Evolutionary conservation across 2,888 invertebrate species (phyloP).

Genomic region (Dastarcus helophoroides): DNA sequence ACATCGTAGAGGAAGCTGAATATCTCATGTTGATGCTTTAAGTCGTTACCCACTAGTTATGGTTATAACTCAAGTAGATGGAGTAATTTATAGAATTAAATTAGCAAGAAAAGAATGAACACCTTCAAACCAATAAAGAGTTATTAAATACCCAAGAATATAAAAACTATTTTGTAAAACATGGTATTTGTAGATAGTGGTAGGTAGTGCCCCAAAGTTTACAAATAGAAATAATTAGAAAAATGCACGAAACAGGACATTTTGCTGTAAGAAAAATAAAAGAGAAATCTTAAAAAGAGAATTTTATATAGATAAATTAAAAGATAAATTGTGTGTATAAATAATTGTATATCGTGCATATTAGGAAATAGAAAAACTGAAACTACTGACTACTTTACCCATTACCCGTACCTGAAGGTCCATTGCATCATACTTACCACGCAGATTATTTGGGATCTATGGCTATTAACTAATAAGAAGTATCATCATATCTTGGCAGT

Average conservation of each 20-base stretch:
- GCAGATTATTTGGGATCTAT: constrained; percentile 21
- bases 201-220: constrained; percentile 14
- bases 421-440: constrained; percentile 19
- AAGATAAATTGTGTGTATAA: constrained; percentile 7
- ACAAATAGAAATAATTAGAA: constrained; percentile 12
- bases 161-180: constrained; percentile 13
- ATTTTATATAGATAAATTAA: constrained; percentile 16
- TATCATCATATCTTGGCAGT: constrained; percentile 26
- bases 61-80: constrained; percentile 3
- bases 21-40: constrained; percentile 17
- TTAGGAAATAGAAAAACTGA: constrained; percentile 13
- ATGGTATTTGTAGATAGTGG: constrained; percentile 11
- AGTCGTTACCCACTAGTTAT: constrained; percentile 12
- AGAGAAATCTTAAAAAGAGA: constrained; percentile 14
- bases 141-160: constrained; percentile 11
- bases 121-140: constrained; percentile 13
- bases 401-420: constrained; percentile 15
- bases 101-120: constrained; percentile 10
- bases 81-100: constrained; percentile 6
- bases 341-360: constrained; percentile 15
- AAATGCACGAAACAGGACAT: constrained; percentile 14
- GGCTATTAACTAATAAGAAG: constrained; percentile 15
- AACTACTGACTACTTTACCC: constrained; percentile 18
- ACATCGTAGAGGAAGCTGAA: constrained; percentile 16
- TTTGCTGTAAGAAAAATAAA: constrained; percentile 15